Evolutionary conservation across 2,113 vertebrate genomes (phyloP).

Genomic region (Cygnus buccinator): DNA sequence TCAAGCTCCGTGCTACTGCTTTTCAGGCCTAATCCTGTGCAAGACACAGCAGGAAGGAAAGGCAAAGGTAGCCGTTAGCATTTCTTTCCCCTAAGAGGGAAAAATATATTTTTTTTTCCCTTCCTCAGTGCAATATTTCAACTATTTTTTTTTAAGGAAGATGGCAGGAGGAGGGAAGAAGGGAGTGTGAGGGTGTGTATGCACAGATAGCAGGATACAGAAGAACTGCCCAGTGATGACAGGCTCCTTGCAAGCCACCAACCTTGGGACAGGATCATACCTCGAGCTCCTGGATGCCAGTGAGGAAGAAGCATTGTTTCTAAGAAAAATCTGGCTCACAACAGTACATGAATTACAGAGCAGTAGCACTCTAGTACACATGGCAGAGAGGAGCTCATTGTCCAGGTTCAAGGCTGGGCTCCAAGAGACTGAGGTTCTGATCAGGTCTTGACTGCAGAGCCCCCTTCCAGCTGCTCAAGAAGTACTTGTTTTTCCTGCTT

Average conservation of each 20-base stretch:
- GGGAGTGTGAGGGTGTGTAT: accelerated
- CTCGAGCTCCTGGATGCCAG: background rate
- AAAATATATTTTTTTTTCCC: background rate
- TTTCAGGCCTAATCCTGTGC: conserved; percentile 62
- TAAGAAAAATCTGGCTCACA: background rate
- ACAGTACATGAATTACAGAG: background rate
- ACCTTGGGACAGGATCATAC: background rate
- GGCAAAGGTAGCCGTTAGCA: conserved; percentile 51
- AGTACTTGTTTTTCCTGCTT: background rate
- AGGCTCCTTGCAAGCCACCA: background rate
- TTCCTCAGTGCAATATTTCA: background rate
- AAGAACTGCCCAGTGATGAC: accelerated
- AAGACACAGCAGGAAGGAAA: conserved; percentile 58
- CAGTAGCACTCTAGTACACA: background rate
- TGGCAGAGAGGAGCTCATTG: background rate
- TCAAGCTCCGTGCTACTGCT: conserved; percentile 58
- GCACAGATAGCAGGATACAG: background rate
- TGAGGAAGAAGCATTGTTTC: accelerated
- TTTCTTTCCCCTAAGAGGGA: conserved; percentile 30
- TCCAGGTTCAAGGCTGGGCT: no score
- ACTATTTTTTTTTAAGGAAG: background rate
- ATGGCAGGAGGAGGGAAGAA: no score
- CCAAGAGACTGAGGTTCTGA: background rate
- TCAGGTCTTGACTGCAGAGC: background rate
- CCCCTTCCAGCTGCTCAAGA: accelerated